These are phyloP conservation scores for Crotalus helleri DNA, from an alignment of 2,113 vertebrate genomes.

Conservation along the genomic window DNA sequence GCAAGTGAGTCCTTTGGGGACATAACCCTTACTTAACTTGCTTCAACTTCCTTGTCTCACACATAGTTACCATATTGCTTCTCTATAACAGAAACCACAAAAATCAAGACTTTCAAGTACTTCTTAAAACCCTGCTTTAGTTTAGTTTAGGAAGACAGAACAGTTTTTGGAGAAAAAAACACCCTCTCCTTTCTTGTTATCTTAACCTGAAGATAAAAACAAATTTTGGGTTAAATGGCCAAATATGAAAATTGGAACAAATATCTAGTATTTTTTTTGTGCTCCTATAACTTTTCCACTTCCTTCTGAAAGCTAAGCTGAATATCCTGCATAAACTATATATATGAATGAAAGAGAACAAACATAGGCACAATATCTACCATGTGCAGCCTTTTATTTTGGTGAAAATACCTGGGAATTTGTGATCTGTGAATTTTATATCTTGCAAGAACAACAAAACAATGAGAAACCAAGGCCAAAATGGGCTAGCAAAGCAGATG, in stretches of 20 bases:
- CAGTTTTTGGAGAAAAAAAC: no score
- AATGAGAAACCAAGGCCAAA: background rate
- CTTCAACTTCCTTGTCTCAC: background rate
- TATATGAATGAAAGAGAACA: background rate
- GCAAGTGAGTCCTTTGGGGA: no score
- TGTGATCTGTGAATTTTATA: background rate
- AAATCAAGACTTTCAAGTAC: no score
- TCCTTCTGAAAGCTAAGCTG: background rate
- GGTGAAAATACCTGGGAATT: background rate
- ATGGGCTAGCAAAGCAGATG: background rate
- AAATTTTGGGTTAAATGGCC: background rate
- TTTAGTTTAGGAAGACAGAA: no score
- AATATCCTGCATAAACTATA: background rate
- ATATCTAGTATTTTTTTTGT: background rate
- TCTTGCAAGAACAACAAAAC: background rate
- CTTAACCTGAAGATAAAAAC: background rate
- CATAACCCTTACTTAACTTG: background rate
- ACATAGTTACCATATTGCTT: no score
- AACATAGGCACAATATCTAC: background rate
- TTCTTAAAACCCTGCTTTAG: no score
- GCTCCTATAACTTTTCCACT: background rate
- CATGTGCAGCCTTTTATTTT: background rate
- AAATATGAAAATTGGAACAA: background rate
- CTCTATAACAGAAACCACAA: no score
- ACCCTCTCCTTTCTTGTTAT: background rate